Evolutionary conservation across 2,888 invertebrate genomes (phyloP).

Genomic region (Dastarcus helophoroides): DNA sequence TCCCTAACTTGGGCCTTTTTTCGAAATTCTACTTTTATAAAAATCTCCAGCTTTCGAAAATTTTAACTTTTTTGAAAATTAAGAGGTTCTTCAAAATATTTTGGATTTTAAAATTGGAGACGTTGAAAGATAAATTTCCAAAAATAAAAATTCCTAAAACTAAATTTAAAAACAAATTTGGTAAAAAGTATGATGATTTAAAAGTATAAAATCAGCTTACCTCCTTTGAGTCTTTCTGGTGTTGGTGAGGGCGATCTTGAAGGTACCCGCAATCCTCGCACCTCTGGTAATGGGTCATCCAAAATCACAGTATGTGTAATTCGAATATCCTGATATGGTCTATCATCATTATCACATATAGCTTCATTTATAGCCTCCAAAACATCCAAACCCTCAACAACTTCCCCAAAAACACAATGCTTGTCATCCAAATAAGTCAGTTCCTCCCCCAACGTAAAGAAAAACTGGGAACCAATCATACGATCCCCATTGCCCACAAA

Average conservation of each 20-base stretch:
- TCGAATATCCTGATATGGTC: constrained; percentile 90
- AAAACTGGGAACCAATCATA: constrained; percentile 91
- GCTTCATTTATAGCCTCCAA: constrained; percentile 85
- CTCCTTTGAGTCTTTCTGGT: constrained; percentile 67
- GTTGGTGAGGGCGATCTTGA: constrained; percentile 83
- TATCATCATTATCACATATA: constrained; percentile 78
- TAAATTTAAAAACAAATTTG: too few species aligned
- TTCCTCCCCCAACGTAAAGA: constrained; percentile 70
- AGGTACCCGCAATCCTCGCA: constrained; percentile 63
- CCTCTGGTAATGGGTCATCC: constrained; percentile 93
- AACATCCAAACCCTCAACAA: constrained; percentile 83
- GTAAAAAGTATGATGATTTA: too few species aligned
- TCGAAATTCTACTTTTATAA: too few species aligned
- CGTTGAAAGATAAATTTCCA: too few species aligned
- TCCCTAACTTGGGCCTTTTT: too few species aligned
- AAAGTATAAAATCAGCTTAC: too few species aligned
- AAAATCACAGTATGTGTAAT: constrained; percentile 94
- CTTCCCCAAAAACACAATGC: constrained; percentile 93
- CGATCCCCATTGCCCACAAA: constrained; percentile 89
- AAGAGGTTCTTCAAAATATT: too few species aligned
- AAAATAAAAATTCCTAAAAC: too few species aligned
- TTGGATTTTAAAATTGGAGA: too few species aligned
- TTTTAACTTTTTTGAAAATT: too few species aligned
- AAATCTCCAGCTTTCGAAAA: too few species aligned
- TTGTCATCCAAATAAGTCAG: constrained; percentile 79